Base-by-base conservation (phyloP, 2,888 invertebrate genomes). In the Drosophila mettleri region DNA sequence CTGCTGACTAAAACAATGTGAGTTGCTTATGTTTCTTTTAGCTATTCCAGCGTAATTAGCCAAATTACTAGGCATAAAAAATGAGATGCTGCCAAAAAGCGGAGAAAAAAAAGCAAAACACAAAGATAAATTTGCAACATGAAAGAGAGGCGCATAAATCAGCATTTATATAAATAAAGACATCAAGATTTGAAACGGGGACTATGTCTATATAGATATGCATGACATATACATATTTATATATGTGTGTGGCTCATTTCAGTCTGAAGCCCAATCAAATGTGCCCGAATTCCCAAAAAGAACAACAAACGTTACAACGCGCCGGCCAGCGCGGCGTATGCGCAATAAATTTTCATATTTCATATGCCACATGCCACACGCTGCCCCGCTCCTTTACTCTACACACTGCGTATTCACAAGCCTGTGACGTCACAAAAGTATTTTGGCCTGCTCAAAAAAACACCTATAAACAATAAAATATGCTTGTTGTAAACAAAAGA, bases 331-430 rank as follows among this genome's bases (percentile, higher is more conserved):
- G 55, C 49, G 68, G 64, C 89, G 85, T 85, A 85, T 85, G 70
- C 88, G 89, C 69, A 89, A 85, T 85, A 89, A 89, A 85, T 88
- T 82, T 86, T 85, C 80, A 85, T 85, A 89, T 89, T 86, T 85
- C 74, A 74, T 75, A 75, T 72, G 65, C 64, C 51, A 27, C 54
- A 62, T 75, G 68, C 61, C 41, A 33, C 54, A 61, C 53, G 62
- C 58, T 49, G 51, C 34, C 1, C n/a, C 22, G 53, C 45, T 33
- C 38, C 41, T 18, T 20, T 3, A 7, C 12, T 6, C 12, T 14
- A 7, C 49, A 34, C 41, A 20, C 9, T 43, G 18, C 27, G 45
- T 45, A 52, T 65, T 53, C 45, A 34, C 20, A 31, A 20, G 36
- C 36, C 31, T 60, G 64, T 88, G 82, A 84, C 86, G 82, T 87